These are phyloP conservation scores for Lithophane semibrunnea DNA, from an alignment of 2,888 invertebrate species.

Conservation along the genomic window DNA sequence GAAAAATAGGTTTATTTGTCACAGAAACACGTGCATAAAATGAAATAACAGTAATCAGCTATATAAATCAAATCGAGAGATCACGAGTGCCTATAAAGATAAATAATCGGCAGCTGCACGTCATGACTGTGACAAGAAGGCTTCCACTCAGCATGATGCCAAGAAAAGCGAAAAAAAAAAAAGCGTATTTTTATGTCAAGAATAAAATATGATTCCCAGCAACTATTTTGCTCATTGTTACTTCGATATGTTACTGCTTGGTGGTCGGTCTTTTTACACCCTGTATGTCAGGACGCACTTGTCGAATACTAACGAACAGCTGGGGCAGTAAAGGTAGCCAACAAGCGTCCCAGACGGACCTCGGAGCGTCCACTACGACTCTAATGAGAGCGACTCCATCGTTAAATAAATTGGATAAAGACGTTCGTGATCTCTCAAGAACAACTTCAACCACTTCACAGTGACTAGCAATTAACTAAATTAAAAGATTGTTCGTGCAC, in stretches of 20 bases:
- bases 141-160: no score
- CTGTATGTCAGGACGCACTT: constrained; percentile 57
- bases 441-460: constrained; percentile 88
- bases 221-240: neutral
- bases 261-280: constrained; percentile 9
- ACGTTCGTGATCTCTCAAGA: constrained; percentile 90
- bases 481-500: constrained; percentile 89
- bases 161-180: no score
- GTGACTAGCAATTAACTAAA: constrained; percentile 90
- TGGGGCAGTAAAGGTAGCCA: constrained; percentile 78
- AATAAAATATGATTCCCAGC: neutral
- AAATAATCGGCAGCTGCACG: no score
- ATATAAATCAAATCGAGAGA: no score
- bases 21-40: no score
- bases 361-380: constrained; percentile 81
- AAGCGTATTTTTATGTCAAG: neutral
- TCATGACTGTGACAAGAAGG: no score
- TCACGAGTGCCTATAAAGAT: no score
- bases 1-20: no score
- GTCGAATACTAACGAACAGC: constrained; percentile 80
- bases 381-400: constrained; percentile 89
- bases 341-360: constrained; percentile 71
- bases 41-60: no score
- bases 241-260: neutral
- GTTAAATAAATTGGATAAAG: constrained; percentile 91